Base-by-base conservation (phyloP, 2,113 vertebrate genomes). In the Mirza zaza region DNA sequence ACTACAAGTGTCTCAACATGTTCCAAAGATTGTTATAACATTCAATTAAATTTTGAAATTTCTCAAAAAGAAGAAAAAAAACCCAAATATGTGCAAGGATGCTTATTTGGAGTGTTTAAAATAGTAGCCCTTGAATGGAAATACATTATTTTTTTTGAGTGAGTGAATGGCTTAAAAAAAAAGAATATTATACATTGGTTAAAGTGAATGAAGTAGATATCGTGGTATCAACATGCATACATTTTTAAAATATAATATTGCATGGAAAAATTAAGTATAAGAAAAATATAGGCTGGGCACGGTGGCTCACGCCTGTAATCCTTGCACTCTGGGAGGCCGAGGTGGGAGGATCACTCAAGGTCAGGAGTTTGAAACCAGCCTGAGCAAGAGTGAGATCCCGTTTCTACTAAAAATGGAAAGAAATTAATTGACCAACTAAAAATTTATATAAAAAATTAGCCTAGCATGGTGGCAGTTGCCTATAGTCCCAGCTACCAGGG, bases 61-160 rank as follows among this genome's bases (percentile, higher is more conserved):
- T 95, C 48, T 79, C 5, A 55, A 87, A 90, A 86, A 68, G 23
- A 83, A 17, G 59, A 94, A 93, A 95, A 95, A 45, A 55, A 57
- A 21, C 6, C 18, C 20, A 21, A 57, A 11, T 0, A 59, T 70
- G 83, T 75, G 17, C 17, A 83, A 55, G 6, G 20, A 63, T 63
- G 4, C 52, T 77, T 87, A 61, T 86, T 77, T 94, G 21, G 18
- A 95, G 29, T 79, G 75, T 79, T 90, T 82, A 75, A 36, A 57
- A 23, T 39, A 84, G 50, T 90, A 63, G 12, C 18, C 6, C 8
- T 18, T 32, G 70, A 57, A 90, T 80, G 14, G 45, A 91, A 32
- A 39, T 52, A 18, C 12, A 20, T 29, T 79, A 21, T 42, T 87
- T 6, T 36, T 32, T 8, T 12, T 87, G 45, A 73, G 55, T 86